Percentiles rank a stretch among this genome's conserved stretches.
Evolutionary conservation across 2,797 vertebrate species (phyloP).

Genomic region (Sebastes nivosus): DNA sequence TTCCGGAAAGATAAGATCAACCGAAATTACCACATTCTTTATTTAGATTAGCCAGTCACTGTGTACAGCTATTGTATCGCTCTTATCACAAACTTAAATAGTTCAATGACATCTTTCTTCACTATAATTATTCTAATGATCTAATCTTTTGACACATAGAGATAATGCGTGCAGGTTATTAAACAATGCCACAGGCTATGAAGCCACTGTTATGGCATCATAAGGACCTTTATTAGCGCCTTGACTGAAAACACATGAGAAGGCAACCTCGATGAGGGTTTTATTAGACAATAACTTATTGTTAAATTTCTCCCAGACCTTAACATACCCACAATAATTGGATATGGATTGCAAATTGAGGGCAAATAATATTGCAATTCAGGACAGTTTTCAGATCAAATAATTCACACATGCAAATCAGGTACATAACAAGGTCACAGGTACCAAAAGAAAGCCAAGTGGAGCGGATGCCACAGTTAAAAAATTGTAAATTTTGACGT

Average conservation of each 20-base stretch:
- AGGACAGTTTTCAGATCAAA: neutral
- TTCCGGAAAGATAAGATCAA: slow-evolving; percentile 58
- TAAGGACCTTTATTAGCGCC: neutral
- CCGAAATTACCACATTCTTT: slow-evolving; percentile 30
- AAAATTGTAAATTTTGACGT: neutral
- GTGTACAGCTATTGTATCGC: neutral
- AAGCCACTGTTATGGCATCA: neutral
- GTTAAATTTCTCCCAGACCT: neutral
- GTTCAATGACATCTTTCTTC: neutral
- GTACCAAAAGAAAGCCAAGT: neutral
- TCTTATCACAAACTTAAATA: neutral
- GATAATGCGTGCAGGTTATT: neutral
- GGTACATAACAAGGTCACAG: neutral
- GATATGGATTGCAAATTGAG: neutral
- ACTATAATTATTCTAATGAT: slow-evolving; percentile 6
- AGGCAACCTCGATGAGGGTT: neutral
- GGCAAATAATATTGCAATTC: neutral
- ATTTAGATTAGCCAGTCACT: slow-evolving; percentile 15
- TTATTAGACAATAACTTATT: neutral
- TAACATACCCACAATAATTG: neutral
- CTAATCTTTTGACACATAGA: neutral
- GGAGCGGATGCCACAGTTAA: neutral
- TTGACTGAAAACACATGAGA: slow-evolving; percentile 16
- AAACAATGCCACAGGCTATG: slow-evolving; percentile 1
- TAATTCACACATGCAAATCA: neutral